These are phyloP conservation scores for Leptopilina syphax DNA, from an alignment of 2,888 invertebrate species.

Conservation along the genomic window DNA sequence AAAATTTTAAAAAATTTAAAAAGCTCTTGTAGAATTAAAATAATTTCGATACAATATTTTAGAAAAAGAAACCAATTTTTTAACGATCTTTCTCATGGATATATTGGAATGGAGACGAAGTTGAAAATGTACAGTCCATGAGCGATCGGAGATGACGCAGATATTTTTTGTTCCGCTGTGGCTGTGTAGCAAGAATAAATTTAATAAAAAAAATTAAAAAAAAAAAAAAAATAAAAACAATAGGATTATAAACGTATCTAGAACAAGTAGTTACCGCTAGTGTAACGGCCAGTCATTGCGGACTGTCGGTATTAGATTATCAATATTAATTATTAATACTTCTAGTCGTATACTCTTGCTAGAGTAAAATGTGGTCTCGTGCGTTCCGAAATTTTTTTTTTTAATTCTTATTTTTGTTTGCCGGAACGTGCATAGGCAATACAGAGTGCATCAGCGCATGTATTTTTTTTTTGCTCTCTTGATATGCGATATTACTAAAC, in stretches of 20 bases:
- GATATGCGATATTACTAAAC: slow-evolving; percentile 75
- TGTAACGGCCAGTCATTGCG: slow-evolving; percentile 72
- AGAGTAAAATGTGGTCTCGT: slow-evolving; percentile 75
- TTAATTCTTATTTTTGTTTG: slow-evolving; percentile 43
- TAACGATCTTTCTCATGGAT: slow-evolving; percentile 13
- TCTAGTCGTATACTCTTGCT: slow-evolving; percentile 76
- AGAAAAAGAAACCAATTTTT: no score
- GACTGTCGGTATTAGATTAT: slow-evolving; percentile 72
- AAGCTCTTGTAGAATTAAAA: no score
- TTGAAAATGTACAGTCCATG: slow-evolving; percentile 37
- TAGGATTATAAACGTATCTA: slow-evolving; percentile 41
- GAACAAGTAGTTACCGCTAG: slow-evolving; percentile 49
- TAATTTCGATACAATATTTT: no score
- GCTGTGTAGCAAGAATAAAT: slow-evolving; percentile 40
- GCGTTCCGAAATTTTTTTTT: slow-evolving; percentile 61
- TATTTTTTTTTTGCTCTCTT: slow-evolving; percentile 69
- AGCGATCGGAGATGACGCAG: slow-evolving; percentile 32
- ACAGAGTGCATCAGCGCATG: slow-evolving; percentile 72
- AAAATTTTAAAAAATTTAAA: no score
- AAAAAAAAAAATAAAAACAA: not conserved
- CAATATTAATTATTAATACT: slow-evolving; percentile 75
- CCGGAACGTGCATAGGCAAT: slow-evolving; percentile 73
- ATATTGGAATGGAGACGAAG: slow-evolving; percentile 37
- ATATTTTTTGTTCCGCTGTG: slow-evolving; percentile 35
- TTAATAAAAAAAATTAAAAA: not conserved